These are phyloP conservation scores for Leucoraja ocellata DNA, from an alignment of 2,797 vertebrate species.

Conservation along the genomic window DNA sequence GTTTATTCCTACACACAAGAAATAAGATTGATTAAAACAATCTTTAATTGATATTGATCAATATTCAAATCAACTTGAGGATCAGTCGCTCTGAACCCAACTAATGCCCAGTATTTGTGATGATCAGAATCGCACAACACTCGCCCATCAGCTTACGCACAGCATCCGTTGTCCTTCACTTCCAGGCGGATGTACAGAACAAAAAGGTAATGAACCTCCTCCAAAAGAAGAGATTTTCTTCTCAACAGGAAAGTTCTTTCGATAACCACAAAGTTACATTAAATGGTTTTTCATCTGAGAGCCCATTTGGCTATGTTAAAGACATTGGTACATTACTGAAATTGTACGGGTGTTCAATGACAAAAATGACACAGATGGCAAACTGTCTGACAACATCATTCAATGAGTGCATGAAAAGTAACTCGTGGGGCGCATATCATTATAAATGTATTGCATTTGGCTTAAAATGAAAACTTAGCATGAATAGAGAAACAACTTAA, in stretches of 20 bases:
- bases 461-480: neutral
- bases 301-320: neutral
- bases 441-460: conserved; percentile 16
- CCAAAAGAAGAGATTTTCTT: neutral
- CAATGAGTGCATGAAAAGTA: conserved; percentile 11
- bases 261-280: neutral
- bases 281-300: neutral
- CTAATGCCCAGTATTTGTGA: neutral
- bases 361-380: neutral
- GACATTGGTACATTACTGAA: neutral
- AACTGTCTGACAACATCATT: conserved; percentile 24
- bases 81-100: neutral
- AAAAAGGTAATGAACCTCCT: neutral
- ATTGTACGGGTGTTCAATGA: neutral
- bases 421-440: conserved; percentile 7
- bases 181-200: neutral
- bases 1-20: too few relatives aligned
- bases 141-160: neutral
- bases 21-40: too few relatives aligned
- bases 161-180: neutral
- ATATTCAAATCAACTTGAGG: neutral
- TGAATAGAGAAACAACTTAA: conserved; percentile 12
- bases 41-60: too few relatives aligned
- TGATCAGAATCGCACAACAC: neutral
- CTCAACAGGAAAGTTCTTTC: neutral